A percentile compares a stretch with the other conserved stretches of the same genome.
Evolutionary conservation across 2,888 invertebrate genomes (phyloP).

Genomic region (Phasia obesa): DNA sequence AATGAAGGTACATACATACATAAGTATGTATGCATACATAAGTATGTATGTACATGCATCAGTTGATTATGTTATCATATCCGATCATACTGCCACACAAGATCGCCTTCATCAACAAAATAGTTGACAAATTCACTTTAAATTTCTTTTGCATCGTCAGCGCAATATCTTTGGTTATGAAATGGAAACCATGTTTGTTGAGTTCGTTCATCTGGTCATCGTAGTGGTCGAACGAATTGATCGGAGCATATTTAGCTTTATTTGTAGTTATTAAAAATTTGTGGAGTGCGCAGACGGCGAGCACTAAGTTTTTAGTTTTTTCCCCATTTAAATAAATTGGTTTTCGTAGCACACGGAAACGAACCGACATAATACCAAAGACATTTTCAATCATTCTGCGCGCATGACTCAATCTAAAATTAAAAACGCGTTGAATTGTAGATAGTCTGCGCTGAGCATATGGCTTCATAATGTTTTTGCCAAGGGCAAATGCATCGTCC

Average conservation of each 20-base stretch:
- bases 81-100: slow-evolving; percentile 18
- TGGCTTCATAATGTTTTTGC: slow-evolving; percentile 20
- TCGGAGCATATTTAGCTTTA: slow-evolving; percentile 24
- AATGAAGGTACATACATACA: too few relatives aligned
- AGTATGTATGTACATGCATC: background rate
- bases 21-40: too few relatives aligned
- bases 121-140: slow-evolving; percentile 18
- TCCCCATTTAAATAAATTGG: slow-evolving; percentile 13
- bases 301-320: background rate
- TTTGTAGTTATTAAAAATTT: slow-evolving; percentile 12
- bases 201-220: background rate
- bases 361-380: background rate
- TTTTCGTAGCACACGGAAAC: slow-evolving; percentile 23
- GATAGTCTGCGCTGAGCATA: slow-evolving; percentile 26
- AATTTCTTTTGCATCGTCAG: slow-evolving; percentile 26
- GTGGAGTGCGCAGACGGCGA: slow-evolving; percentile 13
- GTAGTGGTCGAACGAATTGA: slow-evolving; percentile 10
- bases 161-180: slow-evolving; percentile 2
- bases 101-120: slow-evolving; percentile 21
- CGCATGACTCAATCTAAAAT: slow-evolving; percentile 14
- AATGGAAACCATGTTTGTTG: slow-evolving; percentile 6
- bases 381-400: slow-evolving; percentile 18
- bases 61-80: background rate
- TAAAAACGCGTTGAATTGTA: slow-evolving; percentile 15
- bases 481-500: slow-evolving; percentile 15